Evolutionary conservation across 35 echinoderm and acorn worm species (phyloP), one percentile per base, ranked within the genome.

Genomic region (Apostichopus californicus): DNA sequence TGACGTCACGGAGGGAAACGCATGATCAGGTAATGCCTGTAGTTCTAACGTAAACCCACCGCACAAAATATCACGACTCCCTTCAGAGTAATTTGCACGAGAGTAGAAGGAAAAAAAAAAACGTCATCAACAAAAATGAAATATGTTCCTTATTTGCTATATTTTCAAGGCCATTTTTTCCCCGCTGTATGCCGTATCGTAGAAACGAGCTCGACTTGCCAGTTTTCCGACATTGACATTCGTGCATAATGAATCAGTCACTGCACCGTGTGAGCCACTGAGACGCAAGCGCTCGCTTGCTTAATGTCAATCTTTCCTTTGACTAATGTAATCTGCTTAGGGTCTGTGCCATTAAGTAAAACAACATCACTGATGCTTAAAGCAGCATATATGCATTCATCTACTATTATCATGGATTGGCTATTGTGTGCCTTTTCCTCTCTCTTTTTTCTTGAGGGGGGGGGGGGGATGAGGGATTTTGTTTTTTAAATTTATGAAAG

Each of bases 291-390:
- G 64, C 11, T 68, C 64, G 64, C 64, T 68, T 68, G 80, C 80
- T 83, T 56, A 83, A 55, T 53, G 53, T 83, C 80, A 83, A 83
- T 83, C 52, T 53, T 56, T 6, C 7, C 13, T 83, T 55, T 55
- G 25, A 83, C 46, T 83, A 56, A 83, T 83, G 55, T 83, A 15
- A 83, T 83, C 80, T 83, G 17, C 80, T 83, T 5, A 56, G 55
- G 80, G 34, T 83, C 55, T 83, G 55, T 83, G 28, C 80, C 80
- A 83, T 83, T 83, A 83, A 83, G 80, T 54, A 83, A 83, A 83
- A 83, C 55, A 83, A 83, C 80, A 83, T 83, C 46, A 46, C 80
- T n/a, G 80, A 53, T 56, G 55, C 80, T 83, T 83, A 83, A 83
- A 17, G 80, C 0, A 83, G 80, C 15, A 55, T 83, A 18, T 8